phyloP scores from a whole-genome alignment of 2,797 vertebrate species.

The Sebastes matsubarae region DNA sequence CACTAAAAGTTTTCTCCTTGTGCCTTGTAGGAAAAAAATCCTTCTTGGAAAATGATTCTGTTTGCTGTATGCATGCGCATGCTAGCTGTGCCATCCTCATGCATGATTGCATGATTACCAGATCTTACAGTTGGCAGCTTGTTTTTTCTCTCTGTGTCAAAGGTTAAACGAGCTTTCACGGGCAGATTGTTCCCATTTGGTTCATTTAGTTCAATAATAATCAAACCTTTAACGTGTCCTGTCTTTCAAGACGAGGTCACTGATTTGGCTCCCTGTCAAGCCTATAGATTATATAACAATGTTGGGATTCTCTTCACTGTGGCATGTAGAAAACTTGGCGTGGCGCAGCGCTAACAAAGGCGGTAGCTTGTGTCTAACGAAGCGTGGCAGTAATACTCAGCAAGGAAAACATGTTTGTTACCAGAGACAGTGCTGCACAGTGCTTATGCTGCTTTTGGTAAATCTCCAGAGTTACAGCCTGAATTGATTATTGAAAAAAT shows the following conservation, averaged over 20 bases:
- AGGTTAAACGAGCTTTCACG: constrained; percentile 52
- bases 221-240: constrained; percentile 62
- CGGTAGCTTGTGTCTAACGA: constrained; percentile 53
- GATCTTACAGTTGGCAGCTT: constrained; percentile 48
- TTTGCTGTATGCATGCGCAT: neutral
- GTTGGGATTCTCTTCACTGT: constrained; percentile 57
- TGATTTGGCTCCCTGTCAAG: constrained; percentile 66
- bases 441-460: constrained; percentile 12
- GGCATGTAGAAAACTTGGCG: constrained; percentile 61
- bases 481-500: neutral
- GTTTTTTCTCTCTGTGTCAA: constrained; percentile 55
- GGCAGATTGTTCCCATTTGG: constrained; percentile 55
- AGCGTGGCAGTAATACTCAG: constrained; percentile 54
- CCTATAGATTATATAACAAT: constrained; percentile 64
- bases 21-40: neutral
- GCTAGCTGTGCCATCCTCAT: constrained; percentile 16
- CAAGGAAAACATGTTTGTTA: constrained; percentile 62
- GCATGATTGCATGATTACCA: constrained; percentile 42
- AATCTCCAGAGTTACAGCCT: constrained; percentile 1
- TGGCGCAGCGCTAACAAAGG: constrained; percentile 56
- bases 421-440: constrained; percentile 11
- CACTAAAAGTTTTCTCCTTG: neutral
- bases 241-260: constrained; percentile 53
- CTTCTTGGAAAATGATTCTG: neutral
- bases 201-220: constrained; percentile 75